Percentiles rank a stretch among this genome's conserved stretches.
These are phyloP conservation scores for Psilopsiagon aymara DNA, from an alignment of 2,113 vertebrate species.

Conservation along the genomic window DNA sequence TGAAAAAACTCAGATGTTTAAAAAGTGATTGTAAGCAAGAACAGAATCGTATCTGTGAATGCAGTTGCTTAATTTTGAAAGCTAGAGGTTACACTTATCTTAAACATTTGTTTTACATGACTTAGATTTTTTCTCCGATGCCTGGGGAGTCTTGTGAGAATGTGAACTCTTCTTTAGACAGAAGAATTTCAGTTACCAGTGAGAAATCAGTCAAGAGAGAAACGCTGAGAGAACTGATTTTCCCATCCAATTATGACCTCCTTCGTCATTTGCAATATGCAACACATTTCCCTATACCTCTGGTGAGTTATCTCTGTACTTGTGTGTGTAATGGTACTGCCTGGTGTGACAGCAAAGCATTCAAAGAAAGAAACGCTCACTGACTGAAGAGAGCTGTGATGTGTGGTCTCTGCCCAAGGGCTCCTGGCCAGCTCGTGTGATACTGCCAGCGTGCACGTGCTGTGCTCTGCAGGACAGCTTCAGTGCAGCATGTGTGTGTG, in stretches of 20 bases:
- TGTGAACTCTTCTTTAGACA: slow-evolving; percentile 61
- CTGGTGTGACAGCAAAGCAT: not conserved
- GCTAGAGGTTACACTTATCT: slow-evolving; percentile 47
- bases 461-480: not conserved
- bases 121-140: slow-evolving; percentile 79
- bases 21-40: not conserved
- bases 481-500: rapidly evolving
- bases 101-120: slow-evolving; percentile 70
- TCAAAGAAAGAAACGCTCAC: not conserved
- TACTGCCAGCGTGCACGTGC: rapidly evolving
- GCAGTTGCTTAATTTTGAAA: not conserved
- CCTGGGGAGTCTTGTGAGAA: slow-evolving; percentile 75
- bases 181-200: slow-evolving; percentile 66
- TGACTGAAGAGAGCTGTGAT: not conserved
- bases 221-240: slow-evolving; percentile 70
- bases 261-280: slow-evolving; percentile 78
- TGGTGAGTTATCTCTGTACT: slow-evolving; percentile 57
- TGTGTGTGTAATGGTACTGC: not conserved
- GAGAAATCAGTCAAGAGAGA: slow-evolving; percentile 75
- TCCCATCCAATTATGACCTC: slow-evolving; percentile 77
- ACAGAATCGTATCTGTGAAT: not conserved
- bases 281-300: slow-evolving; percentile 77
- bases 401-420: not conserved
- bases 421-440: rapidly evolving
- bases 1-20: not conserved